Base-by-base conservation (phyloP, 1,140 invertebrate genomes). In the Tachypleus tridentatus region DNA sequence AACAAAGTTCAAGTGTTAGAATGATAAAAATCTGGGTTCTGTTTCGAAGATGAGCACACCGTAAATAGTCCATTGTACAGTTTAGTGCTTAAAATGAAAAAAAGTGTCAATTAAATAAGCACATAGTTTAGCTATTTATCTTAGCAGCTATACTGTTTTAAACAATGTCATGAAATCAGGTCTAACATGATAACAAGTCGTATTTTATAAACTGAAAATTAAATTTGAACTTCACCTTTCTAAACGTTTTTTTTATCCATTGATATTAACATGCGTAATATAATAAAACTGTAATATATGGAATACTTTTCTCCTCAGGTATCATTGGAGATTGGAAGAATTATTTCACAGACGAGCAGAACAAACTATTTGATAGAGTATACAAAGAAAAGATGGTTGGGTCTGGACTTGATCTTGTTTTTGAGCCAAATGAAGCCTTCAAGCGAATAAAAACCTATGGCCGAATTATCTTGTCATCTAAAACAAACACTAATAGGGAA, bases 311-410 rank as follows among this genome's bases (percentile, higher is more conserved):
- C 4, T 10, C 48, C 51, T 57, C 52, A 66, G 67, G 71, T 0
- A 82, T 86, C 76, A 83, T 91, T 49, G 90, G 90, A 0, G 89
- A 91, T 72, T 92, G 88, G 86, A 85, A 83, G 67, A 89, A 89
- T 76, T 82, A 88, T 67, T 89, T 93, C 84, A 82, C 83, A 4
- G 71, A 53, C 1, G 80, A 84, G 67, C 76, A 86, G 67, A 76
- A 78, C 48, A 66, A 79, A 49, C 80, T 79, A 70, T 91, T 93
- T 71, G 87, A 94, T 73, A 73, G 83, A 50, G 8, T 67, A 4
- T 72, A 66, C 29, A 47, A 61, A n/a, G 47, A 51, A 49, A 53
- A 11, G 5, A 51, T 66, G 48, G 9, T 6, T 6, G 51, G 50
- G 4, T 57, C 61, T n/a, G 64, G 64, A 7, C 51, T 68, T 3